Evolutionary conservation across 2,113 vertebrate genomes (phyloP).

Genomic region (Todiramphus saurophagus): DNA sequence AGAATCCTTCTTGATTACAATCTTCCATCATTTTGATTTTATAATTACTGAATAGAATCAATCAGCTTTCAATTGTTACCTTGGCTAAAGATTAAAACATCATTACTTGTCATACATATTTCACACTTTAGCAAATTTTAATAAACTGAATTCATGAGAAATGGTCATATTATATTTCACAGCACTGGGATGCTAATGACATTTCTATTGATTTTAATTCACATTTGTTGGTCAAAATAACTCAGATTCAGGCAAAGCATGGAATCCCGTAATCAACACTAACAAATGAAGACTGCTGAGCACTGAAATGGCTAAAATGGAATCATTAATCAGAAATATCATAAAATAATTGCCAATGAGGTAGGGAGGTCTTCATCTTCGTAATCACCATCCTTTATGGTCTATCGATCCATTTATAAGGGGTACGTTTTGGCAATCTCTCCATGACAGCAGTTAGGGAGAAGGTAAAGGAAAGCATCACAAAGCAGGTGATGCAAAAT

Average conservation of each 20-base stretch:
- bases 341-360: slow-evolving; percentile 70
- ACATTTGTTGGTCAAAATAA: slow-evolving; percentile 73
- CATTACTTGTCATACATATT: slow-evolving; percentile 79
- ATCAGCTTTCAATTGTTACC: slow-evolving; percentile 83
- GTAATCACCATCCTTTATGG: slow-evolving; percentile 63
- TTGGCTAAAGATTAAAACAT: slow-evolving; percentile 81
- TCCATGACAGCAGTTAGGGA: slow-evolving; percentile 34
- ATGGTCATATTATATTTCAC: slow-evolving; percentile 74
- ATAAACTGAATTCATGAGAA: slow-evolving; percentile 81
- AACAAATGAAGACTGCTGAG: slow-evolving; percentile 73
- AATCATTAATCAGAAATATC: slow-evolving; percentile 73
- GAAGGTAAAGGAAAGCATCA: not conserved
- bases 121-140: slow-evolving; percentile 81
- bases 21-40: slow-evolving; percentile 83
- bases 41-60: slow-evolving; percentile 83
- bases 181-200: slow-evolving; percentile 73
- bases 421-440: slow-evolving; percentile 16
- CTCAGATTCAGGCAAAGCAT: slow-evolving; percentile 64
- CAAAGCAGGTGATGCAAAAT: not conserved
- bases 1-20: slow-evolving; percentile 80
- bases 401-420: slow-evolving; percentile 59
- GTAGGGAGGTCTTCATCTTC: slow-evolving; percentile 46
- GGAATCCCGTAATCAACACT: slow-evolving; percentile 66
- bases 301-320: slow-evolving; percentile 67
- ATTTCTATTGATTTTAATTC: slow-evolving; percentile 81